Conservation (phyloP, 2,888 invertebrate species). For the Diachrysia chrysitis region DNA sequence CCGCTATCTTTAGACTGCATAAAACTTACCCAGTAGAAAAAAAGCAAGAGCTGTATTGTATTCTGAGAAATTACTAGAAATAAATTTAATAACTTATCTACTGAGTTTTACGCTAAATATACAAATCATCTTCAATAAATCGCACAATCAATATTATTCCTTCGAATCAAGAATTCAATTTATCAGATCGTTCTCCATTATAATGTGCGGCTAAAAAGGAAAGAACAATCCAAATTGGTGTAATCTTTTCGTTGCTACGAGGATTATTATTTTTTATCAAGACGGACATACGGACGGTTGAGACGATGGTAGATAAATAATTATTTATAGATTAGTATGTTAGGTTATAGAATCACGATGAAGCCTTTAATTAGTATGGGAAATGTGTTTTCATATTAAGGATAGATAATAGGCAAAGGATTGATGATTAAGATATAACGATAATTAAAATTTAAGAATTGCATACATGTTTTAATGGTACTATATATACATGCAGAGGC, state of each 20-base stretch:
- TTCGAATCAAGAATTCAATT: slow-evolving; percentile 26
- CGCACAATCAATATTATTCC: neutral
- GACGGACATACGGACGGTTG: slow-evolving; percentile 19
- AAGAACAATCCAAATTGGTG: slow-evolving; percentile 36
- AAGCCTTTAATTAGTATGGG: neutral
- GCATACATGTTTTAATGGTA: too few relatives aligned
- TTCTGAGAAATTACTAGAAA: too few relatives aligned
- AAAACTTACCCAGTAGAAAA: too few relatives aligned
- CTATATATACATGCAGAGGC: too few relatives aligned
- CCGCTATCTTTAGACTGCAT: too few relatives aligned
- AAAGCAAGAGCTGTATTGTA: too few relatives aligned
- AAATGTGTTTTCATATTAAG: neutral
- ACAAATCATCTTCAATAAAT: neutral
- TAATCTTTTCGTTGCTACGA: slow-evolving; percentile 28
- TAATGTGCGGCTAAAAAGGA: slow-evolving; percentile 12
- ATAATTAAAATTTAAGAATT: too few relatives aligned
- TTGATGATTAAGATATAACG: too few relatives aligned
- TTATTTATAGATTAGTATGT: slow-evolving; percentile 13
- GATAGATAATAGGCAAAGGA: too few relatives aligned
- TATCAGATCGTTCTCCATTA: slow-evolving; percentile 18
- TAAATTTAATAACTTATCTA: too few relatives aligned
- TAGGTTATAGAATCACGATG: neutral
- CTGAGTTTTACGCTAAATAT: too few relatives aligned
- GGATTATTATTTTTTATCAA: slow-evolving; percentile 17
- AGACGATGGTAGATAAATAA: slow-evolving; percentile 29